Percentiles rank a stretch among this genome's conserved stretches.
phyloP scores from a whole-genome alignment of 2,797 vertebrate genomes.

The Euphonia xanthogaster region DNA sequence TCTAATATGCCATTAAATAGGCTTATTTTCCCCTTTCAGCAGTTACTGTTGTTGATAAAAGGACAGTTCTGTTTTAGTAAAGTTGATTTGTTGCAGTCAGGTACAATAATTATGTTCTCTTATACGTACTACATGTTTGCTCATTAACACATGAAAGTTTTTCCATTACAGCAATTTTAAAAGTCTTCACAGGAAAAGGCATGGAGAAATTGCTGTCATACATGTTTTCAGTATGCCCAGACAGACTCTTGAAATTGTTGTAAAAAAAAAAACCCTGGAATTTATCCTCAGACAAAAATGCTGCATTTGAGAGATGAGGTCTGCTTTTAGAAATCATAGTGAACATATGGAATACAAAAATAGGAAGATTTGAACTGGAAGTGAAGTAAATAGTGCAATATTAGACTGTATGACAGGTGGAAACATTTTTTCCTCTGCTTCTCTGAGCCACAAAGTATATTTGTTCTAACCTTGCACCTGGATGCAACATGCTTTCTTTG shows the following conservation, averaged over 20 bases:
- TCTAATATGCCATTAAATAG: conserved; percentile 72
- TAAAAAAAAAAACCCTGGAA: neutral
- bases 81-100: conserved; percentile 62
- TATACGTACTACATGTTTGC: neutral
- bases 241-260: neutral
- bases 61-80: conserved; percentile 63
- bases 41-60: conserved; percentile 67
- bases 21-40: conserved; percentile 62
- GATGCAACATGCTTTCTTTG: conserved; percentile 62
- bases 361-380: neutral
- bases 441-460: conserved; percentile 34
- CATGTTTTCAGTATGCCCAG: neutral
- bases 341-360: neutral
- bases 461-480: conserved; percentile 71
- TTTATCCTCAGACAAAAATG: neutral
- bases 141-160: conserved; percentile 4
- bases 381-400: neutral
- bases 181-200: neutral
- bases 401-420: neutral
- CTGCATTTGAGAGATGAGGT: neutral
- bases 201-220: neutral
- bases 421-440: neutral
- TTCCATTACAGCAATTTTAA: neutral
- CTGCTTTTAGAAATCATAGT: neutral
- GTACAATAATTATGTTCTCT: conserved; percentile 47